Percentiles rank a stretch among this genome's conserved stretches.
Conservation (phyloP, 2,113 vertebrate species). For the Chlorodrepanis virens region DNA sequence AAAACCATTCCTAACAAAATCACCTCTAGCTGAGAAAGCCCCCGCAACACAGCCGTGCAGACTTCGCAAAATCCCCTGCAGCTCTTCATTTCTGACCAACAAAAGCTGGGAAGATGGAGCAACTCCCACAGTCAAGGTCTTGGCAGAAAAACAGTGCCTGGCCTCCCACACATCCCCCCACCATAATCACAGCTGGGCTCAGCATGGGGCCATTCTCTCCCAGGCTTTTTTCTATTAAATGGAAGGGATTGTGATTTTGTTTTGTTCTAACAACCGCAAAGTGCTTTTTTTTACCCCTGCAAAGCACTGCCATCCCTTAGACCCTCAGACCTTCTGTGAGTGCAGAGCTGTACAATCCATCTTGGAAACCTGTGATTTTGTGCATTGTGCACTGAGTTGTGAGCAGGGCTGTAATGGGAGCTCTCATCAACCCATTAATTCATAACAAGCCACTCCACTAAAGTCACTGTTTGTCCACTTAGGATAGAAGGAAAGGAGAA, state of each 20-base stretch:
- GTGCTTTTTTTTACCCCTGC: not conserved
- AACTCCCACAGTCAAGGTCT: not conserved
- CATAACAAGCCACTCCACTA: not conserved
- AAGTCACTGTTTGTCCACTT: not conserved
- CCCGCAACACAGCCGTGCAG: rapidly evolving
- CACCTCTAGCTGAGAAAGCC: not conserved
- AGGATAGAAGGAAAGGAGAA: not conserved
- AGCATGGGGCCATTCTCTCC: not conserved
- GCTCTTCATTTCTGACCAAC: not conserved
- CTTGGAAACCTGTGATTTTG: not conserved
- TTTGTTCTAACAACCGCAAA: not conserved
- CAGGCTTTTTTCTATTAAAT: not conserved
- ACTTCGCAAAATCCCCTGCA: not conserved
- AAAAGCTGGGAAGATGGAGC: not conserved
- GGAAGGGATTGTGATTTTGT: not conserved
- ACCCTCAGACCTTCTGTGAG: not conserved
- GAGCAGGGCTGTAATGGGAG: not conserved
- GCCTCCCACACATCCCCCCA: rapidly evolving
- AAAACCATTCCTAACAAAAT: not conserved
- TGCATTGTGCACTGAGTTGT: not conserved
- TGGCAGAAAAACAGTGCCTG: not conserved
- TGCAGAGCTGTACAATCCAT: rapidly evolving
- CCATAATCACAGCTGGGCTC: not conserved
- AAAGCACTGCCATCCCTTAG: not conserved
- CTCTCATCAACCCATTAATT: not conserved